A percentile compares a stretch with the other conserved stretches of the same genome.
Conservation (phyloP, 2,113 vertebrate species). For the Nerophis lumbriciformis region DNA sequence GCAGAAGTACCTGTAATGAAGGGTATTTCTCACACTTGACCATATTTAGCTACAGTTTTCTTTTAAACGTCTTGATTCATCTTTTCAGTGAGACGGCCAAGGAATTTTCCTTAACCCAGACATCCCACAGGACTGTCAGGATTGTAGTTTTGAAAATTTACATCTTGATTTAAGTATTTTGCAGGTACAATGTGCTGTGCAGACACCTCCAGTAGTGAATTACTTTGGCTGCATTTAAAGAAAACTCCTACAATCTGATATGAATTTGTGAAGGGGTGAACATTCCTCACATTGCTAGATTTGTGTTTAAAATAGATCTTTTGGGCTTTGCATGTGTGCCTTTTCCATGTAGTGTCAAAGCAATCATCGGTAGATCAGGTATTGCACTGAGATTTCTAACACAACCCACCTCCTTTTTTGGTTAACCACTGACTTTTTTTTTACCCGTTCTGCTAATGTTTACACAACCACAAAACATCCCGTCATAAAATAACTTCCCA, state of each 20-base stretch:
- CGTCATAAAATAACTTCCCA: slow-evolving; percentile 16
- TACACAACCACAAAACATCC: slow-evolving; percentile 28
- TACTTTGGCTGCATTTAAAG: slow-evolving; percentile 39
- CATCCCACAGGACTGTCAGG: background rate
- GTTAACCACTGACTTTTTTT: slow-evolving; percentile 23
- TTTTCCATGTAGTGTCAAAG: slow-evolving; percentile 8
- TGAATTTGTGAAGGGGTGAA: slow-evolving; percentile 36
- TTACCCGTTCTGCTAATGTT: slow-evolving; percentile 14
- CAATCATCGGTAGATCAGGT: slow-evolving; percentile 7
- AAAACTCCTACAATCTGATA: slow-evolving; percentile 36
- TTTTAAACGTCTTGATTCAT: slow-evolving; percentile 9
- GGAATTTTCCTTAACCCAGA: background rate
- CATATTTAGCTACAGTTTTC: background rate
- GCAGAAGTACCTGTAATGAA: background rate
- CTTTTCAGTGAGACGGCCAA: background rate
- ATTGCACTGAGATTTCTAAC: slow-evolving; percentile 16
- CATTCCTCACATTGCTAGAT: slow-evolving; percentile 29
- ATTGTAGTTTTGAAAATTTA: background rate
- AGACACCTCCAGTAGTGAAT: slow-evolving; percentile 5
- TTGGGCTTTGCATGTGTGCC: slow-evolving; percentile 5
- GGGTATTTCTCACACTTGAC: background rate
- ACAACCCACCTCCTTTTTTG: background rate
- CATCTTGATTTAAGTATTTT: slow-evolving; percentile 3
- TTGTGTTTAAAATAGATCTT: slow-evolving; percentile 28
- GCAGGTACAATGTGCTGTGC: background rate